phyloP scores from a whole-genome alignment of 2,797 vertebrate species.

The Choloepus didactylus region DNA sequence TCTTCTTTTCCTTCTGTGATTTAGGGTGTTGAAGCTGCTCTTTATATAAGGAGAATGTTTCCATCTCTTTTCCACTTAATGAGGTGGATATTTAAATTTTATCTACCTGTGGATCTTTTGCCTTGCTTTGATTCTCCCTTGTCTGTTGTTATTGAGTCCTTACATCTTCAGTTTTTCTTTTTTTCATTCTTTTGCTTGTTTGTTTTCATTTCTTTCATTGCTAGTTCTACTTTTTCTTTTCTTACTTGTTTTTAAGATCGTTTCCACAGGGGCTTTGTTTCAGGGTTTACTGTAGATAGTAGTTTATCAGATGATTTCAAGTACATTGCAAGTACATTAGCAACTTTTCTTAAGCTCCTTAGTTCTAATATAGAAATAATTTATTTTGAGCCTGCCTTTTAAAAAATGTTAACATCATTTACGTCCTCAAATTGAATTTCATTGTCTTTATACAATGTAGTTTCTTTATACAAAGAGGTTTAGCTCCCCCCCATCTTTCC shows the following conservation, averaged over 20 bases:
- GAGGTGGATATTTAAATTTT: neutral
- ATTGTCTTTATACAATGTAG: neutral
- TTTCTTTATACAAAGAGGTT: neutral
- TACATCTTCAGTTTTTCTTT: neutral
- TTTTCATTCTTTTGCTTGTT: neutral
- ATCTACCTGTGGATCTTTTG: neutral
- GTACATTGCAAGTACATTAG: neutral
- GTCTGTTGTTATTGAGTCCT: neutral
- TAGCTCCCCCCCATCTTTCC: neutral
- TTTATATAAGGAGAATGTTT: neutral
- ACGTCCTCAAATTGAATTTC: neutral
- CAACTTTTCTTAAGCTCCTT: conserved; percentile 31
- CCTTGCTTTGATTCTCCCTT: neutral
- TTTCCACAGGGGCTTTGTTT: neutral
- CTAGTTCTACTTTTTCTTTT: neutral
- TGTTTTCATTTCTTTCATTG: conserved; percentile 23
- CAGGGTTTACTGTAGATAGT: neutral
- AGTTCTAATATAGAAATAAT: neutral
- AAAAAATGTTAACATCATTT: neutral
- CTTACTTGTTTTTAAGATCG: neutral
- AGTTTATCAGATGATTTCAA: neutral
- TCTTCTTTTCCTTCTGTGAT: neutral
- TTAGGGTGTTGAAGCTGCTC: neutral
- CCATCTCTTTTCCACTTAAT: neutral
- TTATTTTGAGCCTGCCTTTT: neutral